Evolutionary conservation across 1,140 invertebrate genomes (phyloP), one percentile per base, ranked within the genome.

Genomic region (Aphidius gifuensis): DNA sequence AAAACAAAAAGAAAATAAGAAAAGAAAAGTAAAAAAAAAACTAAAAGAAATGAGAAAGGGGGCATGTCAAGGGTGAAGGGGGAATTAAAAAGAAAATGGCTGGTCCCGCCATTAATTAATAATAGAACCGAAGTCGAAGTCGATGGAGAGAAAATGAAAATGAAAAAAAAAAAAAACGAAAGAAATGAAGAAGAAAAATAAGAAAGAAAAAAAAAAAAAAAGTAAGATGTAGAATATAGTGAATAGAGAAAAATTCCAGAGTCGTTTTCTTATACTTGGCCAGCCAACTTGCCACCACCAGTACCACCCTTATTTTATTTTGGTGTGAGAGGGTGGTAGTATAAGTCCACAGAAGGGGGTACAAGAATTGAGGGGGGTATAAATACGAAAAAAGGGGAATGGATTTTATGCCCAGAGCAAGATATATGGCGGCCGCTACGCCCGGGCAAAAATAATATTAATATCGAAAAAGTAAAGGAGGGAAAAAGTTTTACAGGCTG

Each of bases 361-460:
- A 70, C 70, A 47, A 54, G 16, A 44, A 60, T 46, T 47, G 9
- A 39, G 49, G 57, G 64, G 74, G 50, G 50, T n/a, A 16, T 16
- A 32, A 7, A 32, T 16, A 5, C 6, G 23, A 32, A 32, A 38
- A 74, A 76, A 71, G 75, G 72, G 74, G 74, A 80, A 80, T 80
- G 78, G 77, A 78, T 80, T 80, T 80, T 79, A 80, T 80, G 77
- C 78, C 77, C 76, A 80, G 76, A 75, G 75, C 75, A 77, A 80
- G 75, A 80, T 80, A 80, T 80, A 80, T 80, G 76, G 77, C 78
- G 76, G 78, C 76, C 76, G 76, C 77, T 80, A 78, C 74, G 77
- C 77, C 77, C 78, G 78, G 77, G 78, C 77, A 80, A 79, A 80
- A 80, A 80, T 80, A 80, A 80, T 80, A 80, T 80, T 80, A 80